Evolutionary conservation across 2,888 invertebrate species (phyloP), one percentile per base, ranked within the genome.

Genomic region (Drosophila kambysellisi): DNA sequence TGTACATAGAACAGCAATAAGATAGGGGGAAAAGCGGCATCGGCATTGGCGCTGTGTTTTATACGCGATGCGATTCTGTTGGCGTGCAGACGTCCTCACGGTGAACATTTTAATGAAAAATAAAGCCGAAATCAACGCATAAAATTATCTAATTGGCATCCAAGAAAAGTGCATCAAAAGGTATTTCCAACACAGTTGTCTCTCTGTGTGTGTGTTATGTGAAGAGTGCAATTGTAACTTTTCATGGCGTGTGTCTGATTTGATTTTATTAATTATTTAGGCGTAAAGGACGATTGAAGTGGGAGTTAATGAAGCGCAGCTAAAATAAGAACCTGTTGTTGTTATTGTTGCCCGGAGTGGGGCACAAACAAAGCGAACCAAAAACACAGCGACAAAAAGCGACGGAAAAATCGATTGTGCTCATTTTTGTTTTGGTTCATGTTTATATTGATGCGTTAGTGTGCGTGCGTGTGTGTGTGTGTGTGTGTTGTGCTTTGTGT

Each of bases 401-500:
- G 15, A 76, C 79, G 82, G 83, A 92, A 92, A 92, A 91, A 91
- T 91, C 92, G 92, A 92, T 92, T 91, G 89, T 78, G 83, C 83
- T 79, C 85, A 89, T 91, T 91, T 81, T 89, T 88, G 88, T 89
- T 87, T 87, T 89, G 88, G 74, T 81, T 79, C 70, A 68, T 57
- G 51, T 70, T 62, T 66, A 72, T 63, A 72, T 51, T 70, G 33
- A 56, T 70, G 64, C 67, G 20, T 48, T 51, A 50, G 51, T 63
- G 52, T 61, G 35, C 53, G 59, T 37, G 32, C 29, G 53, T 53
- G 32, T 53, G 51, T 20, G 57, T 25, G 51, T 20, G 57, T 25
- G 25, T 25, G 25, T 25, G 25, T 25, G 25, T 25, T 25, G 32
- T 17, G 37, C 12, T 35, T 12, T 37, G 56, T 35, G 54, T 51